Evolutionary conservation across 2,888 invertebrate genomes (phyloP), one percentile per base, ranked within the genome.

Genomic region (Andrena dorsata): DNA sequence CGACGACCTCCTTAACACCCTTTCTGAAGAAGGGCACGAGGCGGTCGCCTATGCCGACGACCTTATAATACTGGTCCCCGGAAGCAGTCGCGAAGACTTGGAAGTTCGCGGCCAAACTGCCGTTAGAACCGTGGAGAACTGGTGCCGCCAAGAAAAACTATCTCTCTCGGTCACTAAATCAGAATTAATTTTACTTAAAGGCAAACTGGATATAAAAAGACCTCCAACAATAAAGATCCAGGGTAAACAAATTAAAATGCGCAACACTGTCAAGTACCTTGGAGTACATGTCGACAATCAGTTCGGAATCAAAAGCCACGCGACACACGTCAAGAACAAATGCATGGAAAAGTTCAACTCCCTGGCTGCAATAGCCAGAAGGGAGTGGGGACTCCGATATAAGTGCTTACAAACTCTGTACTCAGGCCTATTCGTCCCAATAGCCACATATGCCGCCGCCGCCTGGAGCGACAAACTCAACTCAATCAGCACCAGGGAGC

Each of bases 201-300:
- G 72, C 13, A 32, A 63, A 10, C 58, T 74, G 13, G 47, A 74
- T 16, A n/a, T 28, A 1, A 23, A 49, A n/a, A 41, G 65, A 20
- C 74, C 74, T 2, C 74, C 74, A 2, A 30, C 2, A 7, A 74
- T 74, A 5, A 41, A 47, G 23, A 30, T 74, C 1, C 2, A 32
- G 0, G 28, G 13, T 3, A 41, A 30, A 2, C 56, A 49, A 10
- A 60, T 75, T 0, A 5, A 13, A 2, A 13, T 51, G 7, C 5
- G 8, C 0, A 7, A 16, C 2, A 51, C 68, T 3, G 60, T 68
- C 0, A 13, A 20, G n/a, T 73, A 78, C 20, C 53, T 72, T 0
- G 78, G 73, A 2, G 28, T 78, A 0, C 41, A 77, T 0, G 2
- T 77, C 0, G 71, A 77, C 6, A 58, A 16, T 0, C 60, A 65